phyloP scores from a whole-genome alignment of 2,797 vertebrate species.

The Salarias fasciatus region DNA sequence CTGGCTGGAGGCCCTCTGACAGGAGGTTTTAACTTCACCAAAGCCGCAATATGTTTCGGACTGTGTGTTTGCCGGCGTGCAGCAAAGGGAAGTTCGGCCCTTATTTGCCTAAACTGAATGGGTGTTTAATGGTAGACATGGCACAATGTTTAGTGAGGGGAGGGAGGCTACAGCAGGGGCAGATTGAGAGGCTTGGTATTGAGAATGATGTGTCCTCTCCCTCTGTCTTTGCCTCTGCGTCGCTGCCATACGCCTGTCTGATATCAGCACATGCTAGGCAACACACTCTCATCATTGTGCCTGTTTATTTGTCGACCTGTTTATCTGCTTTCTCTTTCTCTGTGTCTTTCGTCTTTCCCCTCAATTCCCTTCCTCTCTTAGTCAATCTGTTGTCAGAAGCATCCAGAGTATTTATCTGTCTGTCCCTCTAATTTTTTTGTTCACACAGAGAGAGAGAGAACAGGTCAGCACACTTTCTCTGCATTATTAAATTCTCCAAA shows the following conservation, averaged over 20 bases:
- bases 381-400: conserved; percentile 61
- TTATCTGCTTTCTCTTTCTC: conserved; percentile 34
- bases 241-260: conserved; percentile 51
- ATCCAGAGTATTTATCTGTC: conserved; percentile 40
- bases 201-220: conserved; percentile 29
- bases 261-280: conserved; percentile 49
- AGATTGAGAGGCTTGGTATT: conserved; percentile 32
- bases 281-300: conserved; percentile 33
- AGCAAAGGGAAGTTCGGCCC: conserved; percentile 12
- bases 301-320: conserved; percentile 56
- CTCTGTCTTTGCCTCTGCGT: conserved; percentile 24
- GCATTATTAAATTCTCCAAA: conserved; percentile 1
- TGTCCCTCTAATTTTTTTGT: conserved; percentile 9
- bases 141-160: conserved; percentile 14
- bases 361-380: conserved; percentile 25
- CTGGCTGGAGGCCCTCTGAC: conserved; percentile 11
- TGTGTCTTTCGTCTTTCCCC: conserved; percentile 17
- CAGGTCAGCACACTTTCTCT: conserved; percentile 37
- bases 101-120: conserved; percentile 40
- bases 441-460: conserved; percentile 12
- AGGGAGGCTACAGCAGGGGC: conserved; percentile 5
- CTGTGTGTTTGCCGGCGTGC: conserved; percentile 8
- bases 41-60: conserved; percentile 7
- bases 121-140: conserved; percentile 17
- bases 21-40: background rate